Conservation (phyloP, 2,113 vertebrate species). For the Melanocharis versteri region DNA sequence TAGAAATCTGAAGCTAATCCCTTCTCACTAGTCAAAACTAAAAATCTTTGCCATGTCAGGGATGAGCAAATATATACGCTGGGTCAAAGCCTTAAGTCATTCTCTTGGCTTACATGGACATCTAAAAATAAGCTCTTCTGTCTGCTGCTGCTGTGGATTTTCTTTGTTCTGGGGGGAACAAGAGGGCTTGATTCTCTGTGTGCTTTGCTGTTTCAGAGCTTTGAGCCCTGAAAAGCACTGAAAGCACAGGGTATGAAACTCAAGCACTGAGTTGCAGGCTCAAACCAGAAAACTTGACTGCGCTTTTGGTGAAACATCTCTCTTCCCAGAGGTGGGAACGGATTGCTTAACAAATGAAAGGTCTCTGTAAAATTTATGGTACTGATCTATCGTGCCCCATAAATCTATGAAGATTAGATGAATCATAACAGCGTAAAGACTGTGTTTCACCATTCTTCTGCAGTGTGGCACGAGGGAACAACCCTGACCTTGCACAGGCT, state of each 20-base stretch:
- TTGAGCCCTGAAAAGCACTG: neutral
- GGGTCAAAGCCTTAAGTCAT: neutral
- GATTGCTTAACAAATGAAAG: neutral
- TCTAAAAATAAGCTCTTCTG: neutral
- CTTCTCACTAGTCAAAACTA: neutral
- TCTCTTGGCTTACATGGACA: accelerated
- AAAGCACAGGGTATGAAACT: neutral
- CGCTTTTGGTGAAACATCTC: neutral
- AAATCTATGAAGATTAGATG: neutral
- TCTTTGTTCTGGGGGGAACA: neutral
- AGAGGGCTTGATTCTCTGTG: neutral
- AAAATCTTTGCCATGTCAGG: neutral
- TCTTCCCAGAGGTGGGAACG: neutral
- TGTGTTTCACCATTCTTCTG: neutral
- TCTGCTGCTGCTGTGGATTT: neutral
- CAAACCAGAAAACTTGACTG: neutral
- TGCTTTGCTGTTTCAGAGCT: neutral
- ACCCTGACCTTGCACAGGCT: neutral
- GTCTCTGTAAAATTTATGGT: neutral
- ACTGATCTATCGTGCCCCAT: neutral
- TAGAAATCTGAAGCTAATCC: neutral
- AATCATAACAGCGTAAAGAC: neutral
- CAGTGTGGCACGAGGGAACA: neutral
- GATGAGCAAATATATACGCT: neutral
- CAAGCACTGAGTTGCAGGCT: neutral